Percentiles rank a stretch among this genome's conserved stretches.
phyloP scores from a whole-genome alignment of 2,888 invertebrate genomes.

The Thymelicus acteon region DNA sequence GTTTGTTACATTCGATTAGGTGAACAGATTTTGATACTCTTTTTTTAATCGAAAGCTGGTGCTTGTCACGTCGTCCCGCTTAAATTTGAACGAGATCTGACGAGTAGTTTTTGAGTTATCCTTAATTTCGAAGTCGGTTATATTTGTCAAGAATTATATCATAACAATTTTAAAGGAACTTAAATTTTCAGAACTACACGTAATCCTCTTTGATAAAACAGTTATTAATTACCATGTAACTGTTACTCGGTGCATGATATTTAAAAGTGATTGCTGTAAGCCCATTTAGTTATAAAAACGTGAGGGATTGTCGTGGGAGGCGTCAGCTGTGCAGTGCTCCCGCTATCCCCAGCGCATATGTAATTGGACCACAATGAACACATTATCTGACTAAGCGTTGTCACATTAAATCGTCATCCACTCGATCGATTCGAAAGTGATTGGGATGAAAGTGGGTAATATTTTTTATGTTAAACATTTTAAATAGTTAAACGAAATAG shows the following conservation, averaged over 20 bases:
- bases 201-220: neutral
- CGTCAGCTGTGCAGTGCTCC: conserved; percentile 66
- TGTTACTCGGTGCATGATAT: conserved; percentile 5
- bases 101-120: too few relatives aligned
- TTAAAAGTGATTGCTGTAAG: conserved; percentile 25
- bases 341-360: conserved; percentile 30
- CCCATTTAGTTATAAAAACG: conserved; percentile 46
- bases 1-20: too few relatives aligned
- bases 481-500: too few relatives aligned
- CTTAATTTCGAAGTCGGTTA: too few relatives aligned
- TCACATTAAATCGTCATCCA: conserved; percentile 74
- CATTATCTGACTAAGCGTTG: conserved; percentile 71
- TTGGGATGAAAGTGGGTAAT: conserved; percentile 38
- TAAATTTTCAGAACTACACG: too few relatives aligned
- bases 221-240: neutral
- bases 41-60: too few relatives aligned
- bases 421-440: conserved; percentile 68
- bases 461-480: too few relatives aligned
- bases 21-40: too few relatives aligned
- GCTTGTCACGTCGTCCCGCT: too few relatives aligned
- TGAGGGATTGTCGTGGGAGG: conserved; percentile 48
- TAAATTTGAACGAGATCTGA: too few relatives aligned
- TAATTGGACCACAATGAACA: conserved; percentile 69
- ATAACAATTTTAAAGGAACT: too few relatives aligned
- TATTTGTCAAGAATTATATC: too few relatives aligned